A percentile compares a stretch with the other conserved stretches of the same genome.
Conservation (phyloP, 2,113 vertebrate genomes). For the Daubentonia madagascariensis region DNA sequence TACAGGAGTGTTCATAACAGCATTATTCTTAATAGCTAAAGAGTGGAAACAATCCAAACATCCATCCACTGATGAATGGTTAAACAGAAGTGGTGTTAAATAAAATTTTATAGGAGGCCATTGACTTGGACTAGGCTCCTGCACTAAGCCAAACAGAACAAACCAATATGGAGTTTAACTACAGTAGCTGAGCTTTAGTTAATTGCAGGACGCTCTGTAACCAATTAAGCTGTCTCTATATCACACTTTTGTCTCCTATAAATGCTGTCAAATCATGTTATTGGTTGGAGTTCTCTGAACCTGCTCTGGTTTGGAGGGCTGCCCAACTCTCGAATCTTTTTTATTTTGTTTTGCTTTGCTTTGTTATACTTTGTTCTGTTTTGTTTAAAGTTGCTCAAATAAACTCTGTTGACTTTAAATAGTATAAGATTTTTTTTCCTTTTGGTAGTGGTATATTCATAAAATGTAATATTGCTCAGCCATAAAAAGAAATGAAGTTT, state of each 20-base stretch:
- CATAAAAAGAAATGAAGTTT: not conserved
- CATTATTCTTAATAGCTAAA: not conserved
- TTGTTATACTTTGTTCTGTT: not conserved
- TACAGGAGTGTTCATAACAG: not conserved
- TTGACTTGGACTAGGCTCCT: not conserved
- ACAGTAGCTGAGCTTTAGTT: not conserved
- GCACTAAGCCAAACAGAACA: not conserved
- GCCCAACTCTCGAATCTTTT: not conserved
- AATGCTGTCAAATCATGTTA: not conserved
- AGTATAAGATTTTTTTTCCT: not conserved
- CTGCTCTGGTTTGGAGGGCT: not conserved
- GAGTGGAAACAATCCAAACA: not conserved
- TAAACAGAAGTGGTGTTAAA: not conserved
- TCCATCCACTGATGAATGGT: not conserved
- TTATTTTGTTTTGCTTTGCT: not conserved
- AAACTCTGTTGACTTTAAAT: not conserved
- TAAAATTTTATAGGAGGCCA: not conserved
- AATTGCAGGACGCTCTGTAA: not conserved
- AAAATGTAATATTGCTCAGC: not conserved
- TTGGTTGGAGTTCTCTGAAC: not conserved
- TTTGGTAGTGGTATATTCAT: not conserved
- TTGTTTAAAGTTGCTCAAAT: not conserved
- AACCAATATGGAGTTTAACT: not conserved
- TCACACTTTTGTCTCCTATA: not conserved
- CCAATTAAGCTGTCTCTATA: not conserved